These are phyloP conservation scores for Cryptotermes secundus DNA, from an alignment of 1,140 invertebrate species.

Conservation along the genomic window DNA sequence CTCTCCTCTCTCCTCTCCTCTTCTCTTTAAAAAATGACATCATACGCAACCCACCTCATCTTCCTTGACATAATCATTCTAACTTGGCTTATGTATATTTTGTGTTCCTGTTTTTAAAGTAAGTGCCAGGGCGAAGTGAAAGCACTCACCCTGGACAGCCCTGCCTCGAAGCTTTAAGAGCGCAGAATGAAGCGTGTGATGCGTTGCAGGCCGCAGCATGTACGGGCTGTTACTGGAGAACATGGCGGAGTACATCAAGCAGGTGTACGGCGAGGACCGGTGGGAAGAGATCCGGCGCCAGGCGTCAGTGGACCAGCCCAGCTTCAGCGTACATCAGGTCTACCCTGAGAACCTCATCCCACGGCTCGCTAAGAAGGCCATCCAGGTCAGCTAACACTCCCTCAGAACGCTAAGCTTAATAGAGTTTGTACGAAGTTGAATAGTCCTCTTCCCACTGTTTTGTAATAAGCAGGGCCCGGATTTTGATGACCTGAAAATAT, in stretches of 20 bases:
- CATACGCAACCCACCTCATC: no score
- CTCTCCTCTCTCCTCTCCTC: no score
- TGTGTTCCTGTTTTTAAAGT: no score
- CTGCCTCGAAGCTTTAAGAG: no score
- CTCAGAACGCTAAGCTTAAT: not conserved
- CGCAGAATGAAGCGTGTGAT: no score
- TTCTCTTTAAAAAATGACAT: no score
- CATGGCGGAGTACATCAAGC: constrained; percentile 85
- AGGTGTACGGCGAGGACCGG: constrained; percentile 86
- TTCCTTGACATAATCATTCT: no score
- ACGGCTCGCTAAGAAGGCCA: constrained; percentile 77
- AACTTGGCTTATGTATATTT: no score
- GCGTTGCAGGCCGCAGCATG: constrained; percentile 63
- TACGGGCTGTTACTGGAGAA: constrained; percentile 94
- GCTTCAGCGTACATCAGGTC: constrained; percentile 89
- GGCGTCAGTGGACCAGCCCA: constrained; percentile 79
- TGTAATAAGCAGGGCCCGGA: no score
- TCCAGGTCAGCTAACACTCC: constrained; percentile 62
- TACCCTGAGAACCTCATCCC: constrained; percentile 89
- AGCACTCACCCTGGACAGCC: no score
- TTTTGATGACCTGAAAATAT: no score
- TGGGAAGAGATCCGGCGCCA: constrained; percentile 84
- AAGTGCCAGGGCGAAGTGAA: no score
- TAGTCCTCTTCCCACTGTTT: not conserved
- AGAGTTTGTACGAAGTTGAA: not conserved